Percentiles rank a stretch among this genome's conserved stretches.
phyloP scores from a whole-genome alignment of 2,797 vertebrate genomes.

The Phoeniculus purpureus region DNA sequence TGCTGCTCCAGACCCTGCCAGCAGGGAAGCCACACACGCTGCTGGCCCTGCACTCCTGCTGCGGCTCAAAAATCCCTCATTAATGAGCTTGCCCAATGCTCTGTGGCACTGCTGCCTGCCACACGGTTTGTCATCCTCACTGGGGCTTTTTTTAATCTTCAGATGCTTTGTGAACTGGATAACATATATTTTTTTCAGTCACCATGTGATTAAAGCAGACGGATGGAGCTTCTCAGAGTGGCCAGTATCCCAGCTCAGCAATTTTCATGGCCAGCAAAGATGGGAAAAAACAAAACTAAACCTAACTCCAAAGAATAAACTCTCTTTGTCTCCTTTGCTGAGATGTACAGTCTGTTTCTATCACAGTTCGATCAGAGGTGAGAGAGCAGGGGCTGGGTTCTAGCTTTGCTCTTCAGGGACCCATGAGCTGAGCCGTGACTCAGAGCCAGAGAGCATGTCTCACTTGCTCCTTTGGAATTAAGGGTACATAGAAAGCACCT shows the following conservation, averaged over 20 bases:
- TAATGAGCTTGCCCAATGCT: background rate
- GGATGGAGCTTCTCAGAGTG: background rate
- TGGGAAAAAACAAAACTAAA: background rate
- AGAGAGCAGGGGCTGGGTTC: background rate
- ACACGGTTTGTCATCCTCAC: background rate
- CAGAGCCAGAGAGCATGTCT: background rate
- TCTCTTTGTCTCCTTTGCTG: background rate
- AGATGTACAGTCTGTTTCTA: constrained; percentile 18
- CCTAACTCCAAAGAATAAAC: background rate
- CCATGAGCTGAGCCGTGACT: background rate
- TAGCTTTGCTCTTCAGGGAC: background rate
- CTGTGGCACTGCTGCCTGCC: background rate
- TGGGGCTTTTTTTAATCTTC: constrained; percentile 2
- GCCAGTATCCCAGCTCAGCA: background rate
- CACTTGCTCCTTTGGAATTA: background rate
- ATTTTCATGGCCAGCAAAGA: constrained; percentile 34
- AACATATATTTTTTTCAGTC: background rate
- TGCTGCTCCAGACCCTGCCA: background rate
- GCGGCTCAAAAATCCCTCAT: background rate
- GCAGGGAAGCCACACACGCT: fast-evolving
- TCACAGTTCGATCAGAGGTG: background rate
- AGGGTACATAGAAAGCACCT: background rate
- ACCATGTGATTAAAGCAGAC: constrained; percentile 48
- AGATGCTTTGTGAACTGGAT: background rate
- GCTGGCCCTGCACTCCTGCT: background rate